Evolutionary conservation across 2,888 invertebrate species (phyloP).

Genomic region (Agrilus cyanescens): DNA sequence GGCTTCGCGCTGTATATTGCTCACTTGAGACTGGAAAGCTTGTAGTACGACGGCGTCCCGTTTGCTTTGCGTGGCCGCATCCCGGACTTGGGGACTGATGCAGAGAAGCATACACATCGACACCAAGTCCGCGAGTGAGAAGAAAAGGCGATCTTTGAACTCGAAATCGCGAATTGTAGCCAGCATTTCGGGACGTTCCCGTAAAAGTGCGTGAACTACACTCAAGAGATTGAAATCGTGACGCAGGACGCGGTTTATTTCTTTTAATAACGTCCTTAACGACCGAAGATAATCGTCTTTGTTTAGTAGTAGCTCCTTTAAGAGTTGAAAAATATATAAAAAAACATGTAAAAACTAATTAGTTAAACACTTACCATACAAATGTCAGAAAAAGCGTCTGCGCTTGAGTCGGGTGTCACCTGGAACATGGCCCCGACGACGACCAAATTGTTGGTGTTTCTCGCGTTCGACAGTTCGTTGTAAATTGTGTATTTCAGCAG

Average conservation of each 20-base stretch:
- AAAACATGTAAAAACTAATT: background rate
- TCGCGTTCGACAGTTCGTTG: constrained; percentile 84
- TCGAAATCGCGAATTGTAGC: constrained; percentile 50
- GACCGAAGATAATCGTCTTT: constrained; percentile 86
- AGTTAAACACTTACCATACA: constrained; percentile 42
- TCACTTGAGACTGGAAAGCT: constrained; percentile 31
- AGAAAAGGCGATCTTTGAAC: constrained; percentile 73
- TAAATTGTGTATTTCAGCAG: constrained; percentile 85
- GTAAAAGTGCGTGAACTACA: constrained; percentile 67
- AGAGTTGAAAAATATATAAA: constrained; percentile 37
- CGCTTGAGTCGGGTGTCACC: constrained; percentile 69
- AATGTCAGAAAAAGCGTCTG: constrained; percentile 73
- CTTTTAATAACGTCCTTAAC: constrained; percentile 72
- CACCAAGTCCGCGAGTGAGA: constrained; percentile 72
- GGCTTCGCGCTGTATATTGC: constrained; percentile 66
- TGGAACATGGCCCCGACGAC: constrained; percentile 83
- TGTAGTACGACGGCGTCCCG: constrained; percentile 40
- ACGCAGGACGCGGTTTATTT: constrained; percentile 74
- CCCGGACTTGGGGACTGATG: constrained; percentile 57
- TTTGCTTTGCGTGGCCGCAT: constrained; percentile 44
- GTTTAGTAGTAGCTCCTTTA: constrained; percentile 73
- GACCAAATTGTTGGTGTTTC: constrained; percentile 92
- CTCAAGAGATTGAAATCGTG: constrained; percentile 69
- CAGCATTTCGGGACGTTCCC: constrained; percentile 49
- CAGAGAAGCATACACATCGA: constrained; percentile 77